Base-by-base conservation (phyloP, 1,140 invertebrate genomes). In the Dufourea novaeangliae region DNA sequence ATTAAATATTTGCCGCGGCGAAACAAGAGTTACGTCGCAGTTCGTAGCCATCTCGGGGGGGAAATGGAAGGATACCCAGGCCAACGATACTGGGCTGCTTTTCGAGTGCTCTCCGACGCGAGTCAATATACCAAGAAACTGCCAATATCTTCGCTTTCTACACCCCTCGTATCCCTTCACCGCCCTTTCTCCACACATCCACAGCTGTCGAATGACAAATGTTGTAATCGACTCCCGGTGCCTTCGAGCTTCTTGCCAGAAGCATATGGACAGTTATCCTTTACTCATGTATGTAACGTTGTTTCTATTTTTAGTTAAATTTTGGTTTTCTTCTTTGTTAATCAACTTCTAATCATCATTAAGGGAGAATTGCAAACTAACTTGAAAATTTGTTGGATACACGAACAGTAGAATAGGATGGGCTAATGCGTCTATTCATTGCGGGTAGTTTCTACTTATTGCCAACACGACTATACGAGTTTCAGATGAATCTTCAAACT, bases 1-100 rank as follows among this genome's bases (percentile, higher is more conserved):
- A 87, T 87, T 87, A 87, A 87, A 87, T 87, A 87, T 87, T 87
- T 86, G 84, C 84, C 70, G 79, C 75, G 66, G 54, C 68, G 84
- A 80, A 80, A 80, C 80, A 80, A 86, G 72, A 83, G 83, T 83
- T 85, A 83, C 80, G 78, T 79, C 76, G 70, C 80, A 83, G 80
- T 83, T 82, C 66, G 70, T 57, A 79, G 70, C 64, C 76, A 70
- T 83, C 76, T 84, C 80, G 10, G 17, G 41, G 46, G 80, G 75
- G 80, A 70, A 79, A 84, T 84, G 57, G 66, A 75, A 70, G 80
- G 59, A 84, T 79, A 79, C 76, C 64, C 73, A 37, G 62, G 75
- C 70, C 70, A 83, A 79, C 80, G 80, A 84, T 84, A 84, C 82
- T 37, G 67, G n/a, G 39, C 75, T 61, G 70, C 73, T 61, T 44